Conservation (phyloP, 2,888 invertebrate genomes). For the Cartodere bifasciata region DNA sequence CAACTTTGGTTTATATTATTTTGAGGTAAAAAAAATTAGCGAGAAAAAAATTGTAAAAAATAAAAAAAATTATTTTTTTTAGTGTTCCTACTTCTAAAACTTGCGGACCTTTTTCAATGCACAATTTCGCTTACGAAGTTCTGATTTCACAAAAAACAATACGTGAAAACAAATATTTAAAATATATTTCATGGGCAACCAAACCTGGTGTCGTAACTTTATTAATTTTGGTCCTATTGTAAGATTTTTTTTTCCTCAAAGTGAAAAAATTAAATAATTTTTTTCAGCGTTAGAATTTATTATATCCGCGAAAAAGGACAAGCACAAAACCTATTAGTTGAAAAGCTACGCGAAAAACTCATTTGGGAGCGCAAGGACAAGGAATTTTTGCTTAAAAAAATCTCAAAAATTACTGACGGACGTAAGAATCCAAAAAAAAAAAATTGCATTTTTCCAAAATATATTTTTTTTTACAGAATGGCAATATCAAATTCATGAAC, state of each 20-base stretch:
- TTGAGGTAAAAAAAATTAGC: slow-evolving; percentile 37
- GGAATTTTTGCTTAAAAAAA: slow-evolving; percentile 51
- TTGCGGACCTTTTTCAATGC: slow-evolving; percentile 53
- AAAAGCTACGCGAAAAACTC: slow-evolving; percentile 49
- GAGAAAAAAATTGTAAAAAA: not conserved
- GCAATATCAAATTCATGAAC: no score
- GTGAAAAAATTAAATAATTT: slow-evolving; percentile 4
- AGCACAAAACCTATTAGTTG: slow-evolving; percentile 48
- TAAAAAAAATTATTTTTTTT: slow-evolving; percentile 15
- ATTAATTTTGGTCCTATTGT: slow-evolving; percentile 48
- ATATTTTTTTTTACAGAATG: slow-evolving; percentile 9
- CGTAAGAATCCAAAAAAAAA: slow-evolving; percentile 29
- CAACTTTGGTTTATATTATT: slow-evolving; percentile 50
- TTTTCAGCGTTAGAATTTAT: slow-evolving; percentile 46
- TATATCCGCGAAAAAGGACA: slow-evolving; percentile 47
- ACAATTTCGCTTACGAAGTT: slow-evolving; percentile 43
- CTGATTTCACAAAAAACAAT: slow-evolving; percentile 43
- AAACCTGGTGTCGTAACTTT: slow-evolving; percentile 50
- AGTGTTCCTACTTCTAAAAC: slow-evolving; percentile 40
- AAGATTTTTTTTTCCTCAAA: slow-evolving; percentile 15
- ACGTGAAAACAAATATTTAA: slow-evolving; percentile 35
- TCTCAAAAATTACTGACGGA: slow-evolving; percentile 47
- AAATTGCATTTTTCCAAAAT: not conserved
- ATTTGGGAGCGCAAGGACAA: slow-evolving; percentile 55
- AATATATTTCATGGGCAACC: slow-evolving; percentile 37